Evolutionary conservation across 2,113 vertebrate species (phyloP).

Genomic region (Macquaria australasica): DNA sequence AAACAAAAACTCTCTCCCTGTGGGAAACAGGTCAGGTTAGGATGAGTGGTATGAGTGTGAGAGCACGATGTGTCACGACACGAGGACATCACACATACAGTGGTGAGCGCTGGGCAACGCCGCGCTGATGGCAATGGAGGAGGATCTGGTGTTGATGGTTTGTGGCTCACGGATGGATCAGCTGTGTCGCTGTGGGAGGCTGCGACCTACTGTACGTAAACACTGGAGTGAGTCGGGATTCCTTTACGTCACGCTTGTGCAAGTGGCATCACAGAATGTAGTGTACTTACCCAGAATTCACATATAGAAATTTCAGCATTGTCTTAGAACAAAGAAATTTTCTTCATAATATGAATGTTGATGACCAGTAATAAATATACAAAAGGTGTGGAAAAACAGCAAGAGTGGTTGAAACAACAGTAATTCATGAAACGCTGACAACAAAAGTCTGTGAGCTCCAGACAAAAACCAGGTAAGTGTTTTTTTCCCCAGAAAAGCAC

Average conservation of each 20-base stretch:
- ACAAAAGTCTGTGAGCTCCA: background rate
- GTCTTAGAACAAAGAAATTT: background rate
- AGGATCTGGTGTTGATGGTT: slow-evolving; percentile 52
- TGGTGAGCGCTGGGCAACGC: slow-evolving; percentile 29
- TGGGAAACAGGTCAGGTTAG: slow-evolving; percentile 73
- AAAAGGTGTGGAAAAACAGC: background rate
- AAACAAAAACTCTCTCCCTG: slow-evolving; percentile 25
- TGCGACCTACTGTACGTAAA: slow-evolving; percentile 26
- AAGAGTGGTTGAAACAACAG: slow-evolving; percentile 10
- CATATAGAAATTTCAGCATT: slow-evolving; percentile 23
- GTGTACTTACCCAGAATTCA: slow-evolving; percentile 71
- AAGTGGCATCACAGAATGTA: slow-evolving; percentile 15
- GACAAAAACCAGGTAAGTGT: background rate
- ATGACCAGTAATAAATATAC: background rate
- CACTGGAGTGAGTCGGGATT: slow-evolving; percentile 27
- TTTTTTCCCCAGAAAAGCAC: background rate
- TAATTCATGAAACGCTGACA: background rate
- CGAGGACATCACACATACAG: slow-evolving; percentile 40
- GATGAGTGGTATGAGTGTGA: slow-evolving; percentile 56
- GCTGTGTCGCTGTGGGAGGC: slow-evolving; percentile 26
- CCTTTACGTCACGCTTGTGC: slow-evolving; percentile 23
- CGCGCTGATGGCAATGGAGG: slow-evolving; percentile 59
- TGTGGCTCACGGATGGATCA: slow-evolving; percentile 44
- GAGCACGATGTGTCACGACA: slow-evolving; percentile 49
- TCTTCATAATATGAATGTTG: background rate